These are phyloP conservation scores for Esperia sulphurella DNA, from an alignment of 2,888 invertebrate genomes.

Conservation along the genomic window DNA sequence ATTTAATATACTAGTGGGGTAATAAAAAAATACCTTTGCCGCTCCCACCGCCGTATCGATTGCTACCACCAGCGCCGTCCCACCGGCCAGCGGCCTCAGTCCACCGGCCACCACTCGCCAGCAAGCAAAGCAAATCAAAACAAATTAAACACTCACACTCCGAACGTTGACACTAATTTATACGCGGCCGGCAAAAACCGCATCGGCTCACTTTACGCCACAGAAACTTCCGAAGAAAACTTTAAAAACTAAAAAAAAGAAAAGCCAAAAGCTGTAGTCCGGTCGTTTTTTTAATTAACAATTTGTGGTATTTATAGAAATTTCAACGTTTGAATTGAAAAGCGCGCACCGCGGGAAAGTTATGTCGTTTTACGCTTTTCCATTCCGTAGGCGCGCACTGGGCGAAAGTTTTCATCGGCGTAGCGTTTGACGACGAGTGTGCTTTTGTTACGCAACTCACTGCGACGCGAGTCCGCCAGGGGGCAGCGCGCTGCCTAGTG, in stretches of 20 bases:
- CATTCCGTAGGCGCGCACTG: conserved; percentile 59
- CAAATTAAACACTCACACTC: conserved; percentile 64
- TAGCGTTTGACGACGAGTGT: conserved; percentile 66
- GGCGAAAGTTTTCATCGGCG: conserved; percentile 66
- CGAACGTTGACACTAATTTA: conserved; percentile 53
- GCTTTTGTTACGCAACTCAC: conserved; percentile 76
- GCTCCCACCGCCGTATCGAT: conserved; percentile 75
- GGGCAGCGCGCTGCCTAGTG: conserved; percentile 71
- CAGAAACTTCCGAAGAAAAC: conserved; percentile 52
- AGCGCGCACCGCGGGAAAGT: conserved; percentile 65
- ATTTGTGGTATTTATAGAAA: conserved; percentile 15
- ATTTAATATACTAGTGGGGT: conserved; percentile 9
- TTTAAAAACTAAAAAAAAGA: conserved; percentile 45
- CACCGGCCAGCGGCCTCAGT: conserved; percentile 36
- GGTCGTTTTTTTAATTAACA: conserved; percentile 9
- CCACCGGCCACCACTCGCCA: conserved; percentile 51
- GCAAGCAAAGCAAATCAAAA: conserved; percentile 67
- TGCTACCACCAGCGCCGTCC: conserved; percentile 63
- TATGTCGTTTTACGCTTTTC: conserved; percentile 58
- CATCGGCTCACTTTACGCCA: conserved; percentile 53
- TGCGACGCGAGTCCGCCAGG: conserved; percentile 72
- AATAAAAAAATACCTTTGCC: conserved; percentile 62
- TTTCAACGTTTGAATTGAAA: conserved; percentile 23
- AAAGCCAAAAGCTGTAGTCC: conserved; percentile 36
- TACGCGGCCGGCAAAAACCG: conserved; percentile 53